Evolutionary conservation across 2,797 vertebrate genomes (phyloP), one percentile per base, ranked within the genome.

Genomic region (Fistularia commersonii): DNA sequence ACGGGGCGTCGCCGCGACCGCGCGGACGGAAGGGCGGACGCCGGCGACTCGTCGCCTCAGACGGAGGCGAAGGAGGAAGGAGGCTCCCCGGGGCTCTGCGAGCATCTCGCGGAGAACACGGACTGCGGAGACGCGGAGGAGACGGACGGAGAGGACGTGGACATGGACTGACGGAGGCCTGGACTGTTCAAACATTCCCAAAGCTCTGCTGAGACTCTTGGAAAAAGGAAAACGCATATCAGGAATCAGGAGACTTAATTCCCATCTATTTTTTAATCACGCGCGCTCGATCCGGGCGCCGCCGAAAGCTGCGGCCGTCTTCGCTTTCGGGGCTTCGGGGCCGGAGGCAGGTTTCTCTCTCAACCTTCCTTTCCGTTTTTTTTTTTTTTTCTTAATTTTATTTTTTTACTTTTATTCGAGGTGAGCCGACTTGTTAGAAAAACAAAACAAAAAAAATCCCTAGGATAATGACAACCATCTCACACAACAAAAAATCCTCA

Each of bases 61-160:
- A 51, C 52, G 4, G 72, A 74, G 58, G 70, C 64, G 0, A 85
- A 86, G 4, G 73, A 87, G 58, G 90, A 88, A 61, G 87, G 66
- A 64, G 84, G 82, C 3, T 64, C 84, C 42, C 83, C 80, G 65
- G 91, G 88, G 77, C 82, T 69, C 65, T 72, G 85, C 41, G 76
- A 88, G 74, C 67, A 86, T 81, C 69, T 82, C 33, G 81, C 89
- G 67, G 57, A 72, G 59, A 82, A 80, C 78, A 71, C 87, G 34
- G 76, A 90, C 64, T 75, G 86, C 69, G 79, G 74, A 57, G 78
- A 87, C 85, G 84, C 81, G 75, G 77, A 84, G 63, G 81, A 77
- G 58, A 86, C 85, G 55, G 93, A 93, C 52, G 90, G 92, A 61
- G 93, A 94, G 72, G 93, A 94, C 42, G 82, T 92, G 62, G 92